These are phyloP conservation scores for Athripsodes cinereus DNA, from an alignment of 2,888 invertebrate species.

Conservation along the genomic window DNA sequence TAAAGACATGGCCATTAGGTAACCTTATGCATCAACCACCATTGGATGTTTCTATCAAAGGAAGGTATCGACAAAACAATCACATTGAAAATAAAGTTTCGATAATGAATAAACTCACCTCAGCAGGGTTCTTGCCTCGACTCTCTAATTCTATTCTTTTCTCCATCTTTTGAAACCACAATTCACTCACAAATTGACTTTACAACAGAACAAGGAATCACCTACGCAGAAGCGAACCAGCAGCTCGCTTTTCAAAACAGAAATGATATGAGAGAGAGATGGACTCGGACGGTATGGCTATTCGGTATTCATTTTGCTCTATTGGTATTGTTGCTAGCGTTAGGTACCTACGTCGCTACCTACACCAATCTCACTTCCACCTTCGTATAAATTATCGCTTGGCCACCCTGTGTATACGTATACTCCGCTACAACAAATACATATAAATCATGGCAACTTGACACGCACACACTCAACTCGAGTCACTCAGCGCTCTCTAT, in stretches of 20 bases:
- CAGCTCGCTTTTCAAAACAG: constrained; percentile 56
- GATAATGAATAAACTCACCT: constrained; percentile 61
- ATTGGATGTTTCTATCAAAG: constrained; percentile 22
- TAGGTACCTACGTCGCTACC: neutral
- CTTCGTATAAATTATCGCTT: neutral
- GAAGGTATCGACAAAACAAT: constrained; percentile 26
- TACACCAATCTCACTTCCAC: too few species aligned
- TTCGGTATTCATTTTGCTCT: too few species aligned
- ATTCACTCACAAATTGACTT: constrained; percentile 29
- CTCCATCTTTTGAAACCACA: constrained; percentile 60
- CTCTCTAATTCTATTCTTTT: constrained; percentile 93
- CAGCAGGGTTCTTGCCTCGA: constrained; percentile 82
- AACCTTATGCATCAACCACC: constrained; percentile 26
- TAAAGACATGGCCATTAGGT: constrained; percentile 23
- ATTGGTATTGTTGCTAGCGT: neutral
- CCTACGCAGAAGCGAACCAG: constrained; percentile 31
- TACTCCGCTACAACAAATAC: too few species aligned
- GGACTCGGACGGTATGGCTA: neutral
- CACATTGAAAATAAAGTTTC: constrained; percentile 15
- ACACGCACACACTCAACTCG: too few species aligned
- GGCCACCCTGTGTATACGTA: neutral
- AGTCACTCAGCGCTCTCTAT: too few species aligned
- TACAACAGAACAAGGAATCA: constrained; percentile 17
- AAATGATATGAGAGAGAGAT: constrained; percentile 35
- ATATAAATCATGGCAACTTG: too few species aligned